These are phyloP conservation scores for Julus scandinavius DNA, from an alignment of 2,888 invertebrate genomes.

Conservation along the genomic window DNA sequence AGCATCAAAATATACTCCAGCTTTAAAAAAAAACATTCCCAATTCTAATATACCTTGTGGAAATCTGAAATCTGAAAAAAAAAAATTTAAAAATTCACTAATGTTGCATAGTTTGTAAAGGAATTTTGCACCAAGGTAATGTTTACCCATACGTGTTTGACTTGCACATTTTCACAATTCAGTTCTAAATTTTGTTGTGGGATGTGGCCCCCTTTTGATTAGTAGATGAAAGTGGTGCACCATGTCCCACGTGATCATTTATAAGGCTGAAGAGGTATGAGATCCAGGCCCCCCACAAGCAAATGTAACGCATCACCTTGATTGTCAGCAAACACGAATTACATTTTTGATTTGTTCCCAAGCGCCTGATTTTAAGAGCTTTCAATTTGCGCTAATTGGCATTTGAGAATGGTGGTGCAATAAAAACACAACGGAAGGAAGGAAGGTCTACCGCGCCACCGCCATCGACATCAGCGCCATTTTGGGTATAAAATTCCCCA, in stretches of 20 bases:
- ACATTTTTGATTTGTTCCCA: conserved; percentile 16
- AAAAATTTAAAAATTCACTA: too few relatives aligned
- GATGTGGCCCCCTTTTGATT: too few relatives aligned
- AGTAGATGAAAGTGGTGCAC: neutral
- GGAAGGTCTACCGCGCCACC: neutral
- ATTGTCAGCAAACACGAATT: conserved; percentile 33
- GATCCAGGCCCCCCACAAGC: neutral
- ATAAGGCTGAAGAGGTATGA: neutral
- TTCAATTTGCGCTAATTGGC: conserved; percentile 27
- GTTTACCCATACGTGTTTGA: too few relatives aligned
- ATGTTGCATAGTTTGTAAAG: too few relatives aligned
- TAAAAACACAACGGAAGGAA: neutral
- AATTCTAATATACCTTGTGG: too few relatives aligned
- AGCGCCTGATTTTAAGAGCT: conserved; percentile 21
- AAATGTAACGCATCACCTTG: neutral
- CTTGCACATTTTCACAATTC: too few relatives aligned
- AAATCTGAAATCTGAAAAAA: too few relatives aligned
- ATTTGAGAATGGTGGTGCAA: conserved; percentile 1
- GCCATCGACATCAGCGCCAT: neutral
- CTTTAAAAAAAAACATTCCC: too few relatives aligned
- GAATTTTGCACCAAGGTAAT: too few relatives aligned
- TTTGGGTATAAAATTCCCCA: neutral
- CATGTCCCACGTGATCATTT: conserved; percentile 4
- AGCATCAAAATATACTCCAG: too few relatives aligned
- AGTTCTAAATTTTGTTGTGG: too few relatives aligned